Conservation (phyloP, 2,888 invertebrate genomes). For the Rhopalosiphum nymphaeae region DNA sequence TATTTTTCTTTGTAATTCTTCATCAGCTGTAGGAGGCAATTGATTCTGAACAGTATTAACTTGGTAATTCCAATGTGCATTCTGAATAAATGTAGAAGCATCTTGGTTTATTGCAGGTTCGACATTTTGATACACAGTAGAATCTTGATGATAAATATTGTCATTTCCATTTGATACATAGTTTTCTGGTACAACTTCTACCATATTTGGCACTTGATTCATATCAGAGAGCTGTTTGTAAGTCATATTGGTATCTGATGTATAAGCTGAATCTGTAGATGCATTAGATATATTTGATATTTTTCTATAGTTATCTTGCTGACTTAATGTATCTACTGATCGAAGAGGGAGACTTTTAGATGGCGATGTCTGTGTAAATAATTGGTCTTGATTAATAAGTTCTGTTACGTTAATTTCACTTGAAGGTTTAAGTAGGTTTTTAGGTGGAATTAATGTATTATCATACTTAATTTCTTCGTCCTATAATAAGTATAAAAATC, state of each 20-base stretch:
- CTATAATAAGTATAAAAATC: constrained; percentile 24
- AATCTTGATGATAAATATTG: constrained; percentile 59
- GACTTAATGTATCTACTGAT: constrained; percentile 55
- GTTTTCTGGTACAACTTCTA: constrained; percentile 51
- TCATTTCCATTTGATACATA: constrained; percentile 55
- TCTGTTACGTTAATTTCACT: constrained; percentile 59
- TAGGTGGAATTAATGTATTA: background rate
- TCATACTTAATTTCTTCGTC: constrained; percentile 56
- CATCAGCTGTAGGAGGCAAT: constrained; percentile 20
- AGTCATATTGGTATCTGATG: constrained; percentile 66
- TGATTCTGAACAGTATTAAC: constrained; percentile 40
- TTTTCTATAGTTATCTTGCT: constrained; percentile 65
- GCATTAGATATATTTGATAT: constrained; percentile 66
- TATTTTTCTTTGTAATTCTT: constrained; percentile 65
- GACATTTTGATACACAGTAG: constrained; percentile 50
- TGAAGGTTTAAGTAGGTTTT: constrained; percentile 36
- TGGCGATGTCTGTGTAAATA: constrained; percentile 41
- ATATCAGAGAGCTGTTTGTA: constrained; percentile 57
- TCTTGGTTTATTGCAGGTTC: constrained; percentile 50
- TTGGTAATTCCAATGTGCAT: constrained; percentile 55
- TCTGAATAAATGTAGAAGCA: constrained; percentile 38
- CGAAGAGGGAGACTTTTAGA: constrained; percentile 59
- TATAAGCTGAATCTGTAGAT: constrained; percentile 66
- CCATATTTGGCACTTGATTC: constrained; percentile 60
- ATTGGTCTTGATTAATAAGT: constrained; percentile 55